A percentile compares a stretch with the other conserved stretches of the same genome.
Evolutionary conservation across 2,888 invertebrate genomes (phyloP).

Genomic region (Epinotia brunnichana): DNA sequence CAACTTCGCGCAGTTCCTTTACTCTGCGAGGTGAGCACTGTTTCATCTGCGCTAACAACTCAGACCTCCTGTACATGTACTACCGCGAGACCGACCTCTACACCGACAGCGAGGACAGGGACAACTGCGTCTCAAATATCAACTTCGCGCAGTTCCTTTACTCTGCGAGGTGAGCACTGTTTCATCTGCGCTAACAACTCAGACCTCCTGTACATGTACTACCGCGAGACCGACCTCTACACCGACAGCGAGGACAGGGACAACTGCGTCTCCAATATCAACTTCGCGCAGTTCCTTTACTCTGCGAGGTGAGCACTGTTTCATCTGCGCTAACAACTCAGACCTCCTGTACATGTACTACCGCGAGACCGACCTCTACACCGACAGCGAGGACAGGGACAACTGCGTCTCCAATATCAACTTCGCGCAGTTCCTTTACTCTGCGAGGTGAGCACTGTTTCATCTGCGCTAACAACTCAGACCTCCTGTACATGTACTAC

Average conservation of each 20-base stretch:
- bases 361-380: constrained; percentile 55
- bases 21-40: background rate
- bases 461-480: too few species aligned
- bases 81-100: background rate
- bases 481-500: too few species aligned
- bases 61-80: background rate
- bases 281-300: constrained; percentile 73
- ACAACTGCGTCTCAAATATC: background rate
- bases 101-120: background rate
- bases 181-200: background rate
- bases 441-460: too few species aligned
- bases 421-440: too few species aligned
- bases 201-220: background rate
- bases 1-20: background rate
- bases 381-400: constrained; percentile 76
- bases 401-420: too few species aligned
- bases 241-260: constrained; percentile 51
- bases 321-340: too few species aligned
- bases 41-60: background rate
- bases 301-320: background rate
- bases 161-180: background rate
- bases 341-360: too few species aligned
- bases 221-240: constrained; percentile 83
- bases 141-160: background rate
- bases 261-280: constrained; percentile 77